Base-by-base conservation (phyloP, 2,113 vertebrate species). In the Gymnarchus niloticus region DNA sequence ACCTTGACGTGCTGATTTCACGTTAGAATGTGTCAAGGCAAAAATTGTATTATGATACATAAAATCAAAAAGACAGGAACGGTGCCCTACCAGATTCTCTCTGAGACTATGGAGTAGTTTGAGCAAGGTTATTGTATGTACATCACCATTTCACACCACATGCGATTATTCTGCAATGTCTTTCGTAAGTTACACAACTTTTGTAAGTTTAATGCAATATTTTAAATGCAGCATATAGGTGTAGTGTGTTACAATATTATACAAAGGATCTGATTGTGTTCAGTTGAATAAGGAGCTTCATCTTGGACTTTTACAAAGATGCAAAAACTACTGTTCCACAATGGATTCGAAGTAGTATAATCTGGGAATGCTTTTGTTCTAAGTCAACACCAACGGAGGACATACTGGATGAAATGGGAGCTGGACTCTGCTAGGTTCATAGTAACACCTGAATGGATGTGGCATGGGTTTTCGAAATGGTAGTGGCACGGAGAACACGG, bases 381-480 rank as follows among this genome's bases (percentile, higher is more conserved):
- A 52, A 8, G 5, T 10, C n/a, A 52, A 23, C n/a, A 81, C 48
- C 25, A n/a, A n/a, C 37, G 19, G 49, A 57, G 25, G 7, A 10
- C 33, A 46, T 41, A 33, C 25, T n/a, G 82, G 56, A 57, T 3
- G 44, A 44, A 83, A 59, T 56, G 49, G 37, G 51, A 83, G 19
- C 2, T 41, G 57, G 82, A 83, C 23, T 37, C 19, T 59, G 44
- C 41, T 56, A 51, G 51, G 54, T 56, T 82, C 25, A 33, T 37
- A 56, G 25, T 56, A 23, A 56, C 28, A 33, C 56, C 17, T 82
- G 81, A 82, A 82, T 56, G 51, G 84, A 33, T 85, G 69, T 78
- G 73, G 52, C 82, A 46, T 25, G 69, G 84, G 73, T 44, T 85
- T 77, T 23, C 37, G 69, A 37, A 56, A 83, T 83, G 73, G 51